Evolutionary conservation across 2,888 invertebrate species (phyloP).

Genomic region (Caenorhabditis zanzibari): DNA sequence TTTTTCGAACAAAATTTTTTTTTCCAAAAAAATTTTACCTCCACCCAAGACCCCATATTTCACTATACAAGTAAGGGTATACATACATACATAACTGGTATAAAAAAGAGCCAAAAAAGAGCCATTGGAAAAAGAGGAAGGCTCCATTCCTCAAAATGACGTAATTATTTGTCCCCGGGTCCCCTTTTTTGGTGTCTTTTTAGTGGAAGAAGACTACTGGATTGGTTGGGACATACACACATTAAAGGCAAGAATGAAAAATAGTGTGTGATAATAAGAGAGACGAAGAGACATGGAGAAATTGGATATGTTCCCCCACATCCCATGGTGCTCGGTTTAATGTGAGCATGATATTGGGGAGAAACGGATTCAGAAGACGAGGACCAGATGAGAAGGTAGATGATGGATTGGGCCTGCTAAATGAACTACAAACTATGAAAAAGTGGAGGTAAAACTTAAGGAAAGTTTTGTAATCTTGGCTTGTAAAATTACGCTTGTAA

Average conservation of each 20-base stretch:
- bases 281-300: constrained; percentile 31
- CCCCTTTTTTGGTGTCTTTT: constrained; percentile 25
- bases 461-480: no score
- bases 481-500: no score
- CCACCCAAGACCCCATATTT: no score
- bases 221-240: not conserved
- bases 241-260: not conserved
- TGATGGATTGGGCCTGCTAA: constrained; percentile 19
- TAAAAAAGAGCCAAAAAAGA: not conserved
- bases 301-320: constrained; percentile 47
- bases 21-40: not conserved
- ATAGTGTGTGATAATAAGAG: constrained; percentile 1
- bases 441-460: not conserved
- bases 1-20: not conserved
- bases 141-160: constrained; percentile 29
- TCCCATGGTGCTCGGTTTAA: no score
- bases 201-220: constrained; percentile 6
- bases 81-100: no score
- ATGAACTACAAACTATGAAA: constrained; percentile 10
- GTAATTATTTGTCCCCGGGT: constrained; percentile 51
- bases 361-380: not conserved
- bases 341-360: constrained; percentile 22
- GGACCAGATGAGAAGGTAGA: constrained; percentile 18
- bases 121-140: not conserved
- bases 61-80: no score